Evolutionary conservation across 2,888 invertebrate genomes (phyloP), one percentile per base, ranked within the genome.

Genomic region (Oxytorus armatus): DNA sequence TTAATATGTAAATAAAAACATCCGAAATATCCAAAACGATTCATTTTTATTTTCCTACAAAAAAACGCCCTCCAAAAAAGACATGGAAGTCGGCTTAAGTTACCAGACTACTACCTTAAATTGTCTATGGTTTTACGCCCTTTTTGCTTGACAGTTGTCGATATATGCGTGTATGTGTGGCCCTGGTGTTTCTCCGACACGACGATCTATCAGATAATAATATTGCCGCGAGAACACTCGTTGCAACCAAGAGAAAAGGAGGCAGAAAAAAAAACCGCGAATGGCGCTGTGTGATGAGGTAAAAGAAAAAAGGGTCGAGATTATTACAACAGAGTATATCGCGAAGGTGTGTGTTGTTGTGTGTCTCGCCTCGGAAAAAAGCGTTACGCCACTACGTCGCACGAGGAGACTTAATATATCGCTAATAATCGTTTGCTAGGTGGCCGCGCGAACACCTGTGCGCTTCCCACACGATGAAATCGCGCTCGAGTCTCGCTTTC

Each of bases 391-490:
- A 72, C 47, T 55, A 47, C 72, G 49, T 76, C 66, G 49, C n/a
- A n/a, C 76, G 75, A 42, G 47, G 8, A 53, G 33, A 59, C 36
- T 39, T 55, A 29, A 55, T 47, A 72, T 65, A 69, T 73, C 39
- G 73, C 68, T 79, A 69, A 72, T 82, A 82, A 82, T 79, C 75
- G 66, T 79, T 55, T 33, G 18, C 42, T 81, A 80, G 77, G 81
- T 81, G 81, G 83, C 82, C 79, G n/a, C n/a, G n/a, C 78, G 79
- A 85, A 88, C 89, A 90, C 90, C 90, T 90, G 90, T 87, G 82
- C 83, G 80, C 82, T 85, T 90, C 88, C 88, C 90, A 89, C 89
- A 86, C 86, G 82, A 84, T 84, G 81, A 72, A 81, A 82, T 83
- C 74, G 49, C 74, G 36, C 36, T n/a, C n/a, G 69, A 14, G 57